Evolutionary conservation across 2,113 vertebrate species (phyloP).

Genomic region (Dromiciops gliroides): DNA sequence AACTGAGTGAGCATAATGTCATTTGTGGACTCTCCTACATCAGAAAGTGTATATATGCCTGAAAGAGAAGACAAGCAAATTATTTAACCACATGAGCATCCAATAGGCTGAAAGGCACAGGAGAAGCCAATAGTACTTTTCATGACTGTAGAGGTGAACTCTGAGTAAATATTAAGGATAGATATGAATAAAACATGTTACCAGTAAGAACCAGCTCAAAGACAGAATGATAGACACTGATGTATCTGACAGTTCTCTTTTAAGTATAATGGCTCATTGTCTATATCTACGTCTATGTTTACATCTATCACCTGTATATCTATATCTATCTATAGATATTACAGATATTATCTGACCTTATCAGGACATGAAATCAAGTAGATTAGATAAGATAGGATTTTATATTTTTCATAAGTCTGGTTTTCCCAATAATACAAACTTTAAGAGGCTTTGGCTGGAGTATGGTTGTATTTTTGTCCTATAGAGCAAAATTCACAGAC

Average conservation of each 20-base stretch:
- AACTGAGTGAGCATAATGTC: conserved; percentile 70
- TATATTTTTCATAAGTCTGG: background rate
- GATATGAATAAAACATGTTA: background rate
- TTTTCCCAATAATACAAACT: background rate
- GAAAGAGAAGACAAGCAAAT: conserved; percentile 27
- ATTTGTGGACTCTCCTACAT: conserved; percentile 12
- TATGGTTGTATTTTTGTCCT: background rate
- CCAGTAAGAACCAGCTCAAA: background rate
- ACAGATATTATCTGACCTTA: background rate
- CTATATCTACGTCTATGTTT: background rate
- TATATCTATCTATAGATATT: background rate
- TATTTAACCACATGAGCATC: background rate
- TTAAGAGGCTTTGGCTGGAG: background rate
- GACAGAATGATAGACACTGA: background rate
- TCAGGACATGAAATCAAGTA: background rate
- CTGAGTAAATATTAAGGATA: background rate
- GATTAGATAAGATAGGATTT: conserved; percentile 6
- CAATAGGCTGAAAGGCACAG: background rate
- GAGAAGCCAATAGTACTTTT: background rate
- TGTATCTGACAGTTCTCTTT: background rate
- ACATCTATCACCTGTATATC: too few species aligned
- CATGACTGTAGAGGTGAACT: background rate
- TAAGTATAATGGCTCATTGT: background rate
- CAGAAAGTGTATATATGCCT: conserved; percentile 64
- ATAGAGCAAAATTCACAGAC: background rate